phyloP scores from a whole-genome alignment of 1,140 invertebrate genomes.

The Zaprionus gabonicus region DNA sequence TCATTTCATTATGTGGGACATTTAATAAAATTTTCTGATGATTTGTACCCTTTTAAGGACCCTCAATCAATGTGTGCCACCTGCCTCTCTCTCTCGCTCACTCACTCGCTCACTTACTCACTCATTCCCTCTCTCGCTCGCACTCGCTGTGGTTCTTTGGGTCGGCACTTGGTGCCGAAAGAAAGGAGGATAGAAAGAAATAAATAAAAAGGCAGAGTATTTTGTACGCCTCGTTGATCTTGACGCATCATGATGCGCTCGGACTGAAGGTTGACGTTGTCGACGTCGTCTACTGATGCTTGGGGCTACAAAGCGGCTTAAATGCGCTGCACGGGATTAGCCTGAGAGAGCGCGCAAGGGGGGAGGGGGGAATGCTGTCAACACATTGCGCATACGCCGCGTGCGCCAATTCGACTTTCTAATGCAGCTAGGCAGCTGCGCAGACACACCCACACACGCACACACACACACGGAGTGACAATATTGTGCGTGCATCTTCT shows the following conservation, averaged over 20 bases:
- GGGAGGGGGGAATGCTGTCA: not conserved
- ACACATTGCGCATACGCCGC: constrained; percentile 44
- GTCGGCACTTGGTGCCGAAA: constrained; percentile 56
- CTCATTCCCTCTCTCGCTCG: not conserved
- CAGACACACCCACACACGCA: constrained; percentile 3
- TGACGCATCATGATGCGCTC: constrained; percentile 35
- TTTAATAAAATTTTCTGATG: constrained; percentile 78
- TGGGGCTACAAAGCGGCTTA: constrained; percentile 41
- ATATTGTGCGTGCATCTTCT: constrained; percentile 42
- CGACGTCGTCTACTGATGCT: not conserved
- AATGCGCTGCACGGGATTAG: constrained; percentile 50
- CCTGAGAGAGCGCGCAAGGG: constrained; percentile 27
- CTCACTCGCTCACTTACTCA: constrained; percentile 11
- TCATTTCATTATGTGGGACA: constrained; percentile 71
- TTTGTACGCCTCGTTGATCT: constrained; percentile 74
- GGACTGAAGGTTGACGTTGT: constrained; percentile 21
- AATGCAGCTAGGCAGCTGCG: constrained; percentile 10
- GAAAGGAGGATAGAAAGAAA: constrained; percentile 30
- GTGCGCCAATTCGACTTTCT: constrained; percentile 49
- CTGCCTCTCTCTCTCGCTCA: constrained; percentile 45
- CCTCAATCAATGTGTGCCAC: constrained; percentile 73
- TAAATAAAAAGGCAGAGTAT: constrained; percentile 24
- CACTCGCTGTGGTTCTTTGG: not conserved
- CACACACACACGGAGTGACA: constrained; percentile 6
- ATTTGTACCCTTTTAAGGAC: constrained; percentile 81